A percentile compares a stretch with the other conserved stretches of the same genome.
Conservation (phyloP, 2,113 vertebrate species). For the Malurus cyaneus region DNA sequence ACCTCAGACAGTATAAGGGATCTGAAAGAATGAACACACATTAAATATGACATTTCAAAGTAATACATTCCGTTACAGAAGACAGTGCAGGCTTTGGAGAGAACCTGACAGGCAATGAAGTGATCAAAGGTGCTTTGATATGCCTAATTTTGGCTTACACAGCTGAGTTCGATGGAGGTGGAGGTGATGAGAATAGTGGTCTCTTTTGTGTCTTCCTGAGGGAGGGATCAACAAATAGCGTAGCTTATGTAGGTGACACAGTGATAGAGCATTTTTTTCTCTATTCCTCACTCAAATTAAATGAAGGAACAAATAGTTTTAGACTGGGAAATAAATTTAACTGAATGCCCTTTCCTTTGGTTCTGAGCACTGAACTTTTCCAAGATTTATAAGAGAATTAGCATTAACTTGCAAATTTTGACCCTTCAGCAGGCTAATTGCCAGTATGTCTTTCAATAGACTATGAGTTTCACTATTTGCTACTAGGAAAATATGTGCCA, state of each 20-base stretch:
- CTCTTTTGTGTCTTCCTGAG: background rate
- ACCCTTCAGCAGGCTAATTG: background rate
- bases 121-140: conserved; percentile 63
- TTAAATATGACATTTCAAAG: conserved; percentile 29
- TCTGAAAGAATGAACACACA: background rate
- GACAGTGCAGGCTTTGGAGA: conserved; percentile 25
- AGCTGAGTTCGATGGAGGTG: background rate
- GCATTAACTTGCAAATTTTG: background rate
- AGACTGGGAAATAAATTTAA: background rate
- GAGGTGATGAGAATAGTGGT: background rate
- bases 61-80: background rate
- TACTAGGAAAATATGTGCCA: background rate
- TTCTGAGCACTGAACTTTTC: background rate
- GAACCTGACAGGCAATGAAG: conserved; percentile 33
- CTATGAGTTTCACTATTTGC: background rate
- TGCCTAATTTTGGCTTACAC: background rate
- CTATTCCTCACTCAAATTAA: background rate
- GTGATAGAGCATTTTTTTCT: background rate
- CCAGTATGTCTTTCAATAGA: background rate
- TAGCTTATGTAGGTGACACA: background rate
- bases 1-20: background rate
- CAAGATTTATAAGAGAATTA: background rate
- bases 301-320: background rate
- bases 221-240: background rate
- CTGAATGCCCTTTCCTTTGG: background rate